Conservation (phyloP, 2,888 invertebrate species). For the Ommatoiulus sabulosus region DNA sequence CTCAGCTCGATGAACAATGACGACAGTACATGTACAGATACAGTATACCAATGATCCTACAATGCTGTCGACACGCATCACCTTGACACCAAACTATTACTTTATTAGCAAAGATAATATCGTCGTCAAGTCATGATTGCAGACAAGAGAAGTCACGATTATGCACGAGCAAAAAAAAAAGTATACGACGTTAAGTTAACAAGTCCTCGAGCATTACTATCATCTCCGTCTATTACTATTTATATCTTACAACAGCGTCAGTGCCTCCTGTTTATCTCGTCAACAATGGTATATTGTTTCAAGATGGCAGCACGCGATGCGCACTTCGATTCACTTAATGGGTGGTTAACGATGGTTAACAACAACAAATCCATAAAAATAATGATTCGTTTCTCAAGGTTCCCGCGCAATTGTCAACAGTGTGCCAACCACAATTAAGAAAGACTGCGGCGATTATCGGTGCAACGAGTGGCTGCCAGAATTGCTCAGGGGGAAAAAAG, state of each 20-base stretch:
- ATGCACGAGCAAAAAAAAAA: background rate
- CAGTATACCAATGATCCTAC: background rate
- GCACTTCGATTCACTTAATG: background rate
- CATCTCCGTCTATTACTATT: background rate
- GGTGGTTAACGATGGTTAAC: background rate
- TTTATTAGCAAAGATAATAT: conserved; percentile 8
- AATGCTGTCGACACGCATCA: background rate
- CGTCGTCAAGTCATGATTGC: background rate
- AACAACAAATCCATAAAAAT: background rate
- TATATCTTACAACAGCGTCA: too few species aligned
- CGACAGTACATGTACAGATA: too few species aligned
- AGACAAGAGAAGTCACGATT: background rate
- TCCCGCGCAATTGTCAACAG: background rate
- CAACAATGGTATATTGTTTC: background rate
- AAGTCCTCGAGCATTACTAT: background rate
- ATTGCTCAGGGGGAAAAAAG: background rate
- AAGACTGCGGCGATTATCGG: conserved; percentile 1
- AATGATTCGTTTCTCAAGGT: conserved; percentile 5
- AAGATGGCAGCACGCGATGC: background rate
- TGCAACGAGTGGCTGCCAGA: conserved; percentile 11
- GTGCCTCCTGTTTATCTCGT: background rate
- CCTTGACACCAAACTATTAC: conserved; percentile 11
- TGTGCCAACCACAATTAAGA: conserved; percentile 30
- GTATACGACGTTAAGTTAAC: background rate
- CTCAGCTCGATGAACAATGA: too few species aligned